Base-by-base conservation (phyloP, 2,113 vertebrate genomes). In the Triplophysa siluroides region DNA sequence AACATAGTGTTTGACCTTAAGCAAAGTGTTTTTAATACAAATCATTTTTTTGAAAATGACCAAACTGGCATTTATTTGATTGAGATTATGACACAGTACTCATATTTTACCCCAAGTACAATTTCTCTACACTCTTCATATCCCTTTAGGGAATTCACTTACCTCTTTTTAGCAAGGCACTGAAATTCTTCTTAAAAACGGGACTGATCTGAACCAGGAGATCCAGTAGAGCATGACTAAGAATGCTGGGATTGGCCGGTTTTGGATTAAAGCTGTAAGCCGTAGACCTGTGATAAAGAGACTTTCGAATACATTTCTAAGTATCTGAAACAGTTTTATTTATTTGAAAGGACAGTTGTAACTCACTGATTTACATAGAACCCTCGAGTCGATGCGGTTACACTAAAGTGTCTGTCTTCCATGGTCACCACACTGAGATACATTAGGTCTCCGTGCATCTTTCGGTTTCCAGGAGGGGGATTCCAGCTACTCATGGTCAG, bases 281-380 rank as follows among this genome's bases (percentile, higher is more conserved):
- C 1, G 96, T 97, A 18, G 96, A 99, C 84, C 97, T 99, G 89
- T 2, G 86, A 47, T 58, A 83, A 61, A 80, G 18, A 84, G 18
- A 26, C 67, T 21, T 16, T 24, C 38, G 6, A 64, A 29, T 18
- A 29, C 0, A 23, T 52, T 14, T 52, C 14, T 7, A 52, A 52
- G 16, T 16, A 58, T 18, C 2, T 38, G 33, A 38, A 38, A 4
- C 16, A n/a, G 7, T 16, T 21, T 1, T 18, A 8, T 9, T 58
- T 2, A 9, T 58, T 21, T 58, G 5, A 3, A 19, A 4, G 14
- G 7, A 56, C 18, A 56, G 0, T 4, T 13, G 67, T 64, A 60
- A 93, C 96, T 95, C 87, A 98, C 97, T 98, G 96, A 80, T 98
- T 99, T 88, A 96, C 87, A 89, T 96, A 98, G 83, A 99, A 99